These are phyloP conservation scores for Aphrophora alni DNA, from an alignment of 2,888 invertebrate species.

Conservation along the genomic window DNA sequence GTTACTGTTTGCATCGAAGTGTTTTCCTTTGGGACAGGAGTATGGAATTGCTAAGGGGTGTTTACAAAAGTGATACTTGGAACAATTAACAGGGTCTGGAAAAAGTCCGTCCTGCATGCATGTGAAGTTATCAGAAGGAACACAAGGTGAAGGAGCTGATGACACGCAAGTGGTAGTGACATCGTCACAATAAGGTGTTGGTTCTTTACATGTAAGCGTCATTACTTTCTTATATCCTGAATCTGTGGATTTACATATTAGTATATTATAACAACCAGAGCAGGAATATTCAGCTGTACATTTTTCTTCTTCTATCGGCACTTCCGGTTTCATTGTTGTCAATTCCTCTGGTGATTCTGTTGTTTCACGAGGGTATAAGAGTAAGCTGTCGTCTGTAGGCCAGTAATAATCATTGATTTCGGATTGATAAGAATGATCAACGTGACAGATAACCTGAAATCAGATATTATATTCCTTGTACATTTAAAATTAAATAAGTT, in stretches of 20 bases:
- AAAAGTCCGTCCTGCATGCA: conserved; percentile 14
- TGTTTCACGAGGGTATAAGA: too few relatives aligned
- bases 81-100: conserved; percentile 4
- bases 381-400: too few relatives aligned
- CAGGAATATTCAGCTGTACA: background rate
- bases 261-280: background rate
- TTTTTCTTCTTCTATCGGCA: background rate
- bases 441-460: too few relatives aligned
- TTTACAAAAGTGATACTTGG: background rate
- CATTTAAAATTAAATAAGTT: too few relatives aligned
- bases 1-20: too few relatives aligned
- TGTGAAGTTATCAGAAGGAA: background rate
- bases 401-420: too few relatives aligned
- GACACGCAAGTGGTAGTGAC: background rate
- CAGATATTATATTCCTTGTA: too few relatives aligned
- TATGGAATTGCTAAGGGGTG: background rate
- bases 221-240: background rate
- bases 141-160: background rate
- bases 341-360: too few relatives aligned
- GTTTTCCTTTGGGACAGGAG: too few relatives aligned
- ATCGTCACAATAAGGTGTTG: background rate
- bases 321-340: too few relatives aligned
- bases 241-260: background rate
- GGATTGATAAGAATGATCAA: too few relatives aligned
- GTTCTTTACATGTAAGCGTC: background rate